Evolutionary conservation across 2,888 invertebrate genomes (phyloP), one percentile per base, ranked within the genome.

Genomic region (Sesia apiformis): DNA sequence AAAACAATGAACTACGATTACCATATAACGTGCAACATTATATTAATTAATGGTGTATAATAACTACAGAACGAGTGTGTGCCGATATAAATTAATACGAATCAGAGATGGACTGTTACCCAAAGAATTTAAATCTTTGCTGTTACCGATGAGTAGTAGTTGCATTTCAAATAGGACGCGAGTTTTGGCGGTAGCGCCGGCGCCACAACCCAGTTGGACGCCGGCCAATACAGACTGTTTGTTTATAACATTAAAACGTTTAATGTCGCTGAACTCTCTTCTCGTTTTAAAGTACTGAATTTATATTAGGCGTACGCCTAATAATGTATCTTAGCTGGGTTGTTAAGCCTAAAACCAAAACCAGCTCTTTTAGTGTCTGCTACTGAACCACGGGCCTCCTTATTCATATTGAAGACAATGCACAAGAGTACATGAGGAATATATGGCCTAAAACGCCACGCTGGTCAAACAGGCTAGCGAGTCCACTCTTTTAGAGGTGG

Each of bases 171-270:
- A 68, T 64, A 66, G 68, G 67, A 69, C 65, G 64, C 56, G n/a
- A 52, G 46, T 46, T 46, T 46, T 38, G 63, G 64, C 66, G 65
- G 46, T 46, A 75, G 82, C 82, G 84, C 83, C 83, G 82, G 81
- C 80, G 80, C 76, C 69, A 75, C 74, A 78, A 74, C 76, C 78
- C 76, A 78, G 70, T 86, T 89, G 88, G 88, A 78, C 54, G 59
- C 53, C 51, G 50, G 84, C 88, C 88, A 89, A 76, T 69, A 65
- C 69, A 71, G 68, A 74, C 72, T 75, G 77, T 84, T 86, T 87
- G 87, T 88, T 85, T 87, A 83, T 83, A 83, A 80, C 74, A 81
- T 80, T 83, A 78, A 83, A 81, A 70, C 72, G 67, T 71, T 69
- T 74, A 74, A 69, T 72, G 71, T 71, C 67, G 66, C 66, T 65